These are phyloP conservation scores for Andrena marginata DNA, from an alignment of 2,888 invertebrate genomes.

Conservation along the genomic window DNA sequence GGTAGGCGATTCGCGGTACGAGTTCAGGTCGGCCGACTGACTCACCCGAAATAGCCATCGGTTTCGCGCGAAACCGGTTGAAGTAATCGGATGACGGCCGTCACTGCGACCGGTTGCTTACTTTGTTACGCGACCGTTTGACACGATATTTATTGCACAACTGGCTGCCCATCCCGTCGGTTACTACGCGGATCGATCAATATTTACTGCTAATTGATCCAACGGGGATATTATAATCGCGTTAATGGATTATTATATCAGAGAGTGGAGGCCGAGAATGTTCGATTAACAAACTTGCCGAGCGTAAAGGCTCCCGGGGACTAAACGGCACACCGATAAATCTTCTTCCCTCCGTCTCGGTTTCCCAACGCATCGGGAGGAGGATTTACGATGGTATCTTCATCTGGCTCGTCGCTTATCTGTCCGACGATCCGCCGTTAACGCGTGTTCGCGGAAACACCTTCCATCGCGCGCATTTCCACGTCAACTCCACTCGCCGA, in stretches of 20 bases:
- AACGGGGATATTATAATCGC: conserved; percentile 12
- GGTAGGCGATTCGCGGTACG: conserved; percentile 7
- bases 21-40: conserved; percentile 28
- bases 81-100: conserved; percentile 47
- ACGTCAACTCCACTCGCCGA: not conserved
- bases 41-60: conserved; percentile 53
- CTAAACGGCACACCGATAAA: conserved; percentile 2
- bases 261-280: not conserved
- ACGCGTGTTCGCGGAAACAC: not conserved
- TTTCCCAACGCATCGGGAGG: not conserved
- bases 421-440: not conserved
- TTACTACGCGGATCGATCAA: conserved; percentile 36
- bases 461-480: not conserved
- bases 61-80: conserved; percentile 56
- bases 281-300: conserved; percentile 9
- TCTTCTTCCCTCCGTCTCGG: not conserved
- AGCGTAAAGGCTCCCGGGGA: not conserved
- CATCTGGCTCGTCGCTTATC: conserved; percentile 6
- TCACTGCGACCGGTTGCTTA: not conserved
- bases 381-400: conserved; percentile 10
- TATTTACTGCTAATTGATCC: conserved; percentile 35
- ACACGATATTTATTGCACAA: conserved; percentile 41
- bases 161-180: conserved; percentile 4
- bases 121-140: conserved; percentile 38
- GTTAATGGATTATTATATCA: conserved; percentile 32